Conservation (phyloP, 2,113 vertebrate species). For the Numida meleagris region DNA sequence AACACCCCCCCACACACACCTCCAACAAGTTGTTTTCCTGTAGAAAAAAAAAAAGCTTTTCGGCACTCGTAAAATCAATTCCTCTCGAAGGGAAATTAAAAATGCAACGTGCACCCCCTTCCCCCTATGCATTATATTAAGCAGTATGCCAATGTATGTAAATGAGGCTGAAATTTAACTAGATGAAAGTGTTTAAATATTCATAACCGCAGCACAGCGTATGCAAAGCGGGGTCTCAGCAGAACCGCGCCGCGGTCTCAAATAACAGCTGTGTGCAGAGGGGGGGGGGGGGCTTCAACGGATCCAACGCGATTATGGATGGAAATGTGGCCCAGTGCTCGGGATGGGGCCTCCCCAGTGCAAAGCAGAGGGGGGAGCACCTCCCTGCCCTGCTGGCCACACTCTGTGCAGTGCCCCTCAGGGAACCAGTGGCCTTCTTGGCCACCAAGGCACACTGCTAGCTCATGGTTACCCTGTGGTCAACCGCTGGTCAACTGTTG, state of each 20-base stretch:
- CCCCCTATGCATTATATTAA: slow-evolving; percentile 1
- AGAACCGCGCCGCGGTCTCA: neutral
- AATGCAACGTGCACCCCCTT: neutral
- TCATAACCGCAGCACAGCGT: slow-evolving; percentile 15
- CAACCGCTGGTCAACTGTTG: too few species aligned
- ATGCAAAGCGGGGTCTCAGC: slow-evolving; percentile 10
- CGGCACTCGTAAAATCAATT: neutral
- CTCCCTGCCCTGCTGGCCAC: too few species aligned
- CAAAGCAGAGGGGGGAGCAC: too few species aligned
- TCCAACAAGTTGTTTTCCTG: neutral
- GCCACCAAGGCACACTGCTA: too few species aligned
- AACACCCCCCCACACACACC: neutral
- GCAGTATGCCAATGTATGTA: slow-evolving; percentile 70
- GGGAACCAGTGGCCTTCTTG: too few species aligned
- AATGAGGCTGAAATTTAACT: slow-evolving; percentile 59
- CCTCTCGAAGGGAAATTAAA: neutral
- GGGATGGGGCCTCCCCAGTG: too few species aligned
- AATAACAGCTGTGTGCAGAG: neutral
- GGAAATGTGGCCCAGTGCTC: neutral
- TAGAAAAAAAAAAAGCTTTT: neutral
- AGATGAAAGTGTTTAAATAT: slow-evolving; percentile 52
- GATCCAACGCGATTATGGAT: neutral
- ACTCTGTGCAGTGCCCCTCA: too few species aligned
- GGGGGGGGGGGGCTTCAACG: neutral
- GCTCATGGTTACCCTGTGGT: too few species aligned